Evolutionary conservation across 2,888 invertebrate species (phyloP).

Genomic region (Nymphalis c-album): DNA sequence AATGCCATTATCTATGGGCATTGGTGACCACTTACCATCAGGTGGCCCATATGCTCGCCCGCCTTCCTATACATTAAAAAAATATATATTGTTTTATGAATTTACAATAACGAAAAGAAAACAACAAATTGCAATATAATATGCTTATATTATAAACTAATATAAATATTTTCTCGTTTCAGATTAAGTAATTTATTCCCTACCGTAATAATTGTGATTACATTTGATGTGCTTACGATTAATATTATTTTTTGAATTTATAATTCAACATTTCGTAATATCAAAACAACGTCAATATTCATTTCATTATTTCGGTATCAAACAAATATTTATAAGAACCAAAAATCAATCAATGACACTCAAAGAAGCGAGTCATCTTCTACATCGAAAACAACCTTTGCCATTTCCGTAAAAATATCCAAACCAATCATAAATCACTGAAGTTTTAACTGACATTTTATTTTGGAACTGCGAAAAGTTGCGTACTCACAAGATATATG

Average conservation of each 20-base stretch:
- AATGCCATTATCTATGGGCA: too few relatives aligned
- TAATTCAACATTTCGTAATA: too few relatives aligned
- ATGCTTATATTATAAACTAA: too few relatives aligned
- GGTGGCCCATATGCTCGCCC: too few relatives aligned
- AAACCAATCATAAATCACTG: constrained; percentile 57
- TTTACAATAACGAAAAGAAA: too few relatives aligned
- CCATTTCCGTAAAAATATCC: constrained; percentile 53
- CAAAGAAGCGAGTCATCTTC: constrained; percentile 37
- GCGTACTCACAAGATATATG: constrained; percentile 11
- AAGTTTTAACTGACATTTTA: constrained; percentile 62
- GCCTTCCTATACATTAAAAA: too few relatives aligned
- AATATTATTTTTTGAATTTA: too few relatives aligned
- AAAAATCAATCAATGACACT: constrained; percentile 37
- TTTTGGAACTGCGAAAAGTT: constrained; percentile 59
- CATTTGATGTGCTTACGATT: too few relatives aligned
- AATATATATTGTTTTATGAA: too few relatives aligned
- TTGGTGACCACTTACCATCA: too few relatives aligned
- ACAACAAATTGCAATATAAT: too few relatives aligned
- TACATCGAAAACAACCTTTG: constrained; percentile 55
- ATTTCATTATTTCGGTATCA: not conserved
- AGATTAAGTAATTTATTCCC: not conserved
- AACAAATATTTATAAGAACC: constrained; percentile 23
- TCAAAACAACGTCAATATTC: not conserved
- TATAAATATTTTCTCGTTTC: too few relatives aligned
- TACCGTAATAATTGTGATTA: not conserved